Evolutionary conservation across 1,140 invertebrate genomes (phyloP).

Genomic region (Aphelinus certus): DNA sequence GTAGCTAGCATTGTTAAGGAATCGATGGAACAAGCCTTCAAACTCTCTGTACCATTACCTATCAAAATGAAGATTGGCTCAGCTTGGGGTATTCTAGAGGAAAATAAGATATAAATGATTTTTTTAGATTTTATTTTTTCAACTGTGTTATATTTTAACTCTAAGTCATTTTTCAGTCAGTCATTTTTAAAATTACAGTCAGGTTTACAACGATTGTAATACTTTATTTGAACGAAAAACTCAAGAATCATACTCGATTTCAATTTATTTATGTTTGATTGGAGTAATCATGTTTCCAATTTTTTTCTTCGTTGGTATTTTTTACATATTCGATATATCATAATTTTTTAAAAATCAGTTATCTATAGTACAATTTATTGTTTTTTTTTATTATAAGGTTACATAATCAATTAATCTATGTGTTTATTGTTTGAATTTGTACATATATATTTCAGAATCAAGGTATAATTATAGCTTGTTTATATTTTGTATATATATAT

Average conservation of each 20-base stretch:
- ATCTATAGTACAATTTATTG: too few relatives aligned
- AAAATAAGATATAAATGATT: constrained; percentile 53
- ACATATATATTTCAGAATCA: constrained; percentile 8
- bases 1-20: constrained; percentile 76
- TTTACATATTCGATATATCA: too few relatives aligned
- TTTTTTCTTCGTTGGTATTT: too few relatives aligned
- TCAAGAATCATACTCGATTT: too few relatives aligned
- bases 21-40: constrained; percentile 83
- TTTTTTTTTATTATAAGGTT: too few relatives aligned
- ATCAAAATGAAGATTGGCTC: constrained; percentile 86
- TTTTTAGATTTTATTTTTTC: constrained; percentile 7
- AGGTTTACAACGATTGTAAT: too few relatives aligned
- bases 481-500: constrained; percentile 5
- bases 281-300: too few relatives aligned
- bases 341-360: too few relatives aligned
- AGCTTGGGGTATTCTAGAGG: constrained; percentile 80
- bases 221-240: too few relatives aligned
- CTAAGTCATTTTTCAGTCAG: neutral
- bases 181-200: neutral
- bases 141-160: neutral
- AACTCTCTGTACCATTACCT: constrained; percentile 80
- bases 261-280: too few relatives aligned
- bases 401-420: too few relatives aligned
- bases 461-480: neutral
- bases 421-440: neutral